phyloP scores from a whole-genome alignment of 1,140 invertebrate genomes.

The Antheraea mylitta region DNA sequence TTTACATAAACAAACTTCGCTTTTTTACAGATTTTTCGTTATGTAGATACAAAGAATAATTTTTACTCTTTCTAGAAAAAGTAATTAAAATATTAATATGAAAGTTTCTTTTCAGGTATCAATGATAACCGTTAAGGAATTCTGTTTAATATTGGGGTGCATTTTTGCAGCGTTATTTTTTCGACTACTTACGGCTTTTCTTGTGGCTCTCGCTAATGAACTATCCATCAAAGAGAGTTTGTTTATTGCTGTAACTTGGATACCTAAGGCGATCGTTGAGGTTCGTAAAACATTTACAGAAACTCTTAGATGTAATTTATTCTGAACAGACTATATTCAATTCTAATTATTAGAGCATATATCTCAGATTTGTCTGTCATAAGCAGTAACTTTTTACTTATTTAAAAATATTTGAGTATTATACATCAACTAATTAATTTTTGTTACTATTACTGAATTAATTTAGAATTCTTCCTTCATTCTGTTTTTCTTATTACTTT shows the following conservation, averaged over 20 bases:
- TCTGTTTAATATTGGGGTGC: conserved; percentile 56
- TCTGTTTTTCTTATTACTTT: too few relatives aligned
- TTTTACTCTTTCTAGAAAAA: too few relatives aligned
- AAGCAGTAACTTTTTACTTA: neutral
- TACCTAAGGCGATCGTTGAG: conserved; percentile 72
- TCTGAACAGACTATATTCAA: neutral
- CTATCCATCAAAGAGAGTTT: conserved; percentile 62
- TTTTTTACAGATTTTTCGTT: too few relatives aligned
- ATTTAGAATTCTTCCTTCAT: too few relatives aligned
- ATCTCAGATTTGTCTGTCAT: neutral
- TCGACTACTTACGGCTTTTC: conserved; percentile 58
- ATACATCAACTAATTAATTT: too few relatives aligned
- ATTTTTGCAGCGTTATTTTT: conserved; percentile 54
- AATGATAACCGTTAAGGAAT: conserved; percentile 44
- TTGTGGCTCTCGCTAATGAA: conserved; percentile 52
- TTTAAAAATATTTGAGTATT: too few relatives aligned
- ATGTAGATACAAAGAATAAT: too few relatives aligned
- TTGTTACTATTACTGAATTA: too few relatives aligned
- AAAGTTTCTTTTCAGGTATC: conserved; percentile 43
- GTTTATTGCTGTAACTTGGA: conserved; percentile 68
- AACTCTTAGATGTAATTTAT: neutral
- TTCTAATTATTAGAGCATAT: neutral
- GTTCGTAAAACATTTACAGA: conserved; percentile 32
- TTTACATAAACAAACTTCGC: too few relatives aligned
- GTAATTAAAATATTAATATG: neutral